Conservation (phyloP, 1,140 invertebrate genomes). For the Bombyx mori region DNA sequence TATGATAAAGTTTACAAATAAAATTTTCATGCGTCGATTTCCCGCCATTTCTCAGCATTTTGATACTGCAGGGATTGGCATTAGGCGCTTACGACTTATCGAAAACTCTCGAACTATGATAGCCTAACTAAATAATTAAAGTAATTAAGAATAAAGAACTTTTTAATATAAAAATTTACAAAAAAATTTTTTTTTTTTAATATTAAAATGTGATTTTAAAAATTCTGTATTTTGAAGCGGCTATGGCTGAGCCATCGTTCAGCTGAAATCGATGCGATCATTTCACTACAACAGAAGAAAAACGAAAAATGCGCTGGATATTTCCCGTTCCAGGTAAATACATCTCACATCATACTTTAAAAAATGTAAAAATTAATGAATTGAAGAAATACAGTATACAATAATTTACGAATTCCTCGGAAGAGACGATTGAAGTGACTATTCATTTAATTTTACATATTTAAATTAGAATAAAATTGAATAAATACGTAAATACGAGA, state of each 20-base stretch:
- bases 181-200: background rate
- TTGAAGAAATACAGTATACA: too few relatives aligned
- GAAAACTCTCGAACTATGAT: background rate
- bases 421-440: too few relatives aligned
- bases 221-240: background rate
- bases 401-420: too few relatives aligned
- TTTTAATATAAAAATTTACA: background rate
- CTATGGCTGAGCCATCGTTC: background rate
- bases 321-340: conserved; percentile 56
- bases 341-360: too few relatives aligned
- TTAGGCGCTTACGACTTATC: background rate
- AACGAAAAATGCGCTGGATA: conserved; percentile 55
- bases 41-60: background rate
- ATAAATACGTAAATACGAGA: too few relatives aligned
- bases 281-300: background rate
- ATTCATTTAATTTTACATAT: too few relatives aligned
- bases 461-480: too few relatives aligned
- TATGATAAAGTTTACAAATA: background rate
- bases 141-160: background rate
- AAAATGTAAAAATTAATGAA: too few relatives aligned
- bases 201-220: background rate
- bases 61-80: background rate
- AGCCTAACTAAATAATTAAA: background rate
- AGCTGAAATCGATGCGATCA: background rate
- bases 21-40: background rate